Percentiles rank a stretch among this genome's conserved stretches.
Conservation (phyloP, 2,888 invertebrate species). For the Nebria salina region DNA sequence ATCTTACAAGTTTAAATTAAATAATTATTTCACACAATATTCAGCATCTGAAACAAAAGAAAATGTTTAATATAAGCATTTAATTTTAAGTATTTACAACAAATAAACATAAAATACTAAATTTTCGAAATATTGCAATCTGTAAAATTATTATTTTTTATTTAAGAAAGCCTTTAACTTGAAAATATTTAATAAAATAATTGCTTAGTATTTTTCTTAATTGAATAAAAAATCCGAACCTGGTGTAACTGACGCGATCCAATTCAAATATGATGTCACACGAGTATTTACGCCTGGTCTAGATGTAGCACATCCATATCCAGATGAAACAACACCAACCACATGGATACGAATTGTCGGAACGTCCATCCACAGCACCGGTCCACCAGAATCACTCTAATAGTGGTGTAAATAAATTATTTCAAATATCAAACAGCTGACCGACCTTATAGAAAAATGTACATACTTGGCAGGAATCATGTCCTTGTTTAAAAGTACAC, state of each 20-base stretch:
- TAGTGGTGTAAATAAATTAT: conserved; percentile 23
- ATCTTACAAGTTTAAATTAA: neutral
- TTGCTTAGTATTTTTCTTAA: no score
- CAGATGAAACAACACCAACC: conserved; percentile 68
- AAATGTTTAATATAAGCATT: neutral
- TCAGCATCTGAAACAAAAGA: conserved; percentile 55
- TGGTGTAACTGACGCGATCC: conserved; percentile 64
- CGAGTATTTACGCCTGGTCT: conserved; percentile 68
- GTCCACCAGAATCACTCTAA: conserved; percentile 69
- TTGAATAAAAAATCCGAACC: conserved; percentile 42
- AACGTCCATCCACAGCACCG: conserved; percentile 65
- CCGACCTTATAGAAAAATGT: neutral
- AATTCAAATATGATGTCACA: conserved; percentile 65
- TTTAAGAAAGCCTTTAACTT: no score
- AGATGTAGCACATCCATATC: conserved; percentile 65
- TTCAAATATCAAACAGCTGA: neutral
- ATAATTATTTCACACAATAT: conserved; percentile 53
- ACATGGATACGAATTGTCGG: conserved; percentile 59
- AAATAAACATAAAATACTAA: no score
- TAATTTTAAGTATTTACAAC: conserved; percentile 10
- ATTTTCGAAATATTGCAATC: no score
- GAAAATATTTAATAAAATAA: no score
- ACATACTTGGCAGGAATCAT: conserved; percentile 70
- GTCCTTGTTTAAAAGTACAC: conserved; percentile 66
- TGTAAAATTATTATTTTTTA: no score